A percentile compares a stretch with the other conserved stretches of the same genome.
These are phyloP conservation scores for Nycticryphes semicollaris DNA, from an alignment of 2,113 vertebrate species.

Conservation along the genomic window DNA sequence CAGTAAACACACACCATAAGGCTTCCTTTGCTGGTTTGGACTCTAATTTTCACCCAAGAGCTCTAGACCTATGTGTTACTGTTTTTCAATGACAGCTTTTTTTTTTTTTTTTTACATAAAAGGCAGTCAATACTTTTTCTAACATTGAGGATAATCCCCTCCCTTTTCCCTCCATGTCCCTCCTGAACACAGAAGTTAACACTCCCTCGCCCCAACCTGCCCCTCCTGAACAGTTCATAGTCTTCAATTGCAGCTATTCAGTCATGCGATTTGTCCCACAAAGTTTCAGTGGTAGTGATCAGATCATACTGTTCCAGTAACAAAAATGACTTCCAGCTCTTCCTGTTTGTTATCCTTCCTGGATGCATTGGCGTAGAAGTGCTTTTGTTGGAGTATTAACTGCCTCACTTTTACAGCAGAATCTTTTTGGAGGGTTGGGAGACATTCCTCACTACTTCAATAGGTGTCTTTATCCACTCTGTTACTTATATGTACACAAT, in stretches of 20 bases:
- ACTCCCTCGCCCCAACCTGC: too few species aligned
- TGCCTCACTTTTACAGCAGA: background rate
- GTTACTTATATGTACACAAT: background rate
- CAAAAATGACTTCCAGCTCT: background rate
- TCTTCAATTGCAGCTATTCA: background rate
- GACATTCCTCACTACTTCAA: background rate
- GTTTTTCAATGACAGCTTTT: background rate
- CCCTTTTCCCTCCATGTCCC: background rate
- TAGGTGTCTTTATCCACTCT: rapidly evolving
- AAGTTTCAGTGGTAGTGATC: rapidly evolving
- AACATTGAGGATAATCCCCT: background rate
- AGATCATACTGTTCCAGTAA: background rate
- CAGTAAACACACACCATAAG: background rate
- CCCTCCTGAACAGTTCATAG: background rate
- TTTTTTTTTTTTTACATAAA: background rate
- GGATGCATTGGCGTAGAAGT: background rate
- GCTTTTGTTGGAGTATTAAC: background rate
- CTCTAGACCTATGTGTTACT: background rate
- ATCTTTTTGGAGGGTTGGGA: background rate
- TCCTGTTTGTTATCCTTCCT: background rate
- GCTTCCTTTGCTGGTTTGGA: background rate
- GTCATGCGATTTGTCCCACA: background rate
- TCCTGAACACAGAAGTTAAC: background rate
- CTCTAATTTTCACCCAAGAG: background rate
- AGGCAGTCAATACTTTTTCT: background rate